These are phyloP conservation scores for Mesocricetus auratus DNA, from an alignment of 2,113 vertebrate genomes.

Conservation along the genomic window DNA sequence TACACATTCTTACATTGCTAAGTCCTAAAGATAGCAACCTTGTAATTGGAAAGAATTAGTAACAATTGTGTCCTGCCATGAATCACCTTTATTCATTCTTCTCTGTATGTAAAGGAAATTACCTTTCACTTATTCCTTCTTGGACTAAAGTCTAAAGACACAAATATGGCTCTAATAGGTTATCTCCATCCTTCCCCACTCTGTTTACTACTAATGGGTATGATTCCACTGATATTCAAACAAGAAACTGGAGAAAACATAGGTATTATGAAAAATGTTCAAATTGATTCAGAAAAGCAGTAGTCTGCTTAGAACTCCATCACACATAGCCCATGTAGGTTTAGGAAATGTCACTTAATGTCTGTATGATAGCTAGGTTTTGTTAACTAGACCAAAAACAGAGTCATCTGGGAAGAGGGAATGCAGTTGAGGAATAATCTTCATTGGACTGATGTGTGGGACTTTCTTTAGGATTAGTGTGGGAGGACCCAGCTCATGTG, in stretches of 20 bases:
- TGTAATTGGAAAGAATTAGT: conserved; percentile 65
- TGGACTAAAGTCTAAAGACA: conserved; percentile 17
- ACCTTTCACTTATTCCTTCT: conserved; percentile 10
- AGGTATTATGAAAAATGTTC: neutral
- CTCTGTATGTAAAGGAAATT: conserved; percentile 23
- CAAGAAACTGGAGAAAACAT: neutral
- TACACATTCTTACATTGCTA: conserved; percentile 5
- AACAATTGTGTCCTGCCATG: neutral
- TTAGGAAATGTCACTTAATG: neutral
- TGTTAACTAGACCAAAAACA: neutral
- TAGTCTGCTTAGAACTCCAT: neutral
- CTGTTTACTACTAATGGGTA: neutral
- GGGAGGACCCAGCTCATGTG: neutral
- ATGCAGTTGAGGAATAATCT: neutral
- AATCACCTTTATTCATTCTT: neutral
- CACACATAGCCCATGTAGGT: neutral
- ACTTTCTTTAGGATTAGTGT: neutral
- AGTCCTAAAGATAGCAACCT: conserved; percentile 1
- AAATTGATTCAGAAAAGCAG: neutral
- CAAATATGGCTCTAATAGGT: conserved; percentile 35
- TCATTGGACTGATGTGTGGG: neutral
- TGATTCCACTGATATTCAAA: neutral
- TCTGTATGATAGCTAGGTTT: neutral
- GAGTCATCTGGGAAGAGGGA: neutral
- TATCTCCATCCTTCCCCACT: neutral